Evolutionary conservation across 2,888 invertebrate species (phyloP).

Genomic region (Zeuzera pyrina): DNA sequence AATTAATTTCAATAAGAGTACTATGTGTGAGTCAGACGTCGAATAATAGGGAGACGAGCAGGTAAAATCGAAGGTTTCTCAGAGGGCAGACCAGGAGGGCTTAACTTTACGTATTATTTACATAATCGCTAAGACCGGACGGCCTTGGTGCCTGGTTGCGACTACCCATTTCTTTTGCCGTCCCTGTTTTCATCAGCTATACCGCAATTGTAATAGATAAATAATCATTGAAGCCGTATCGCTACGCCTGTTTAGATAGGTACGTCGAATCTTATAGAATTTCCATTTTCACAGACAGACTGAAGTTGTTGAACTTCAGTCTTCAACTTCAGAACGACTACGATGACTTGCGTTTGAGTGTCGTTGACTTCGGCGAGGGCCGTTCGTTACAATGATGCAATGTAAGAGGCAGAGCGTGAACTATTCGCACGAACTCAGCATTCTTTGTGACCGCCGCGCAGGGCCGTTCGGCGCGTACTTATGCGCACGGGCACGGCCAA

Average conservation of each 20-base stretch:
- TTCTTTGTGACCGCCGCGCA: slow-evolving; percentile 23
- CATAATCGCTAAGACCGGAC: slow-evolving; percentile 52
- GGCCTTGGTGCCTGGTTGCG: slow-evolving; percentile 40
- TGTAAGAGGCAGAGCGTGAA: slow-evolving; percentile 44
- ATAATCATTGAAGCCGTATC: too few relatives aligned
- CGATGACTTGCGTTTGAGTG: slow-evolving; percentile 43
- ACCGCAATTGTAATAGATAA: too few relatives aligned
- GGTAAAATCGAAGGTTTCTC: slow-evolving; percentile 20
- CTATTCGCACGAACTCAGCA: slow-evolving; percentile 44
- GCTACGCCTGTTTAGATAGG: too few relatives aligned
- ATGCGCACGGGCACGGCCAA: slow-evolving; percentile 7
- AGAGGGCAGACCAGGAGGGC: slow-evolving; percentile 21
- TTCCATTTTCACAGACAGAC: not conserved
- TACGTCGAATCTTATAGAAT: not conserved
- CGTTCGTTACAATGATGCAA: slow-evolving; percentile 45
- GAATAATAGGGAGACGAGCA: slow-evolving; percentile 26
- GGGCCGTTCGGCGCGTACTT: slow-evolving; percentile 12
- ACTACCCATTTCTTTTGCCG: slow-evolving; percentile 15
- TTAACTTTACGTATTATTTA: slow-evolving; percentile 41
- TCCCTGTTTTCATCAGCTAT: too few relatives aligned
- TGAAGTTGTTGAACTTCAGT: too few relatives aligned
- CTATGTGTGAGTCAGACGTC: too few relatives aligned
- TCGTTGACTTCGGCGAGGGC: slow-evolving; percentile 65
- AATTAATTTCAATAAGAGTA: too few relatives aligned
- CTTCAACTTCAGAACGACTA: slow-evolving; percentile 38